Evolutionary conservation across 2,888 invertebrate species (phyloP).

Genomic region (Tiliacea aurago): DNA sequence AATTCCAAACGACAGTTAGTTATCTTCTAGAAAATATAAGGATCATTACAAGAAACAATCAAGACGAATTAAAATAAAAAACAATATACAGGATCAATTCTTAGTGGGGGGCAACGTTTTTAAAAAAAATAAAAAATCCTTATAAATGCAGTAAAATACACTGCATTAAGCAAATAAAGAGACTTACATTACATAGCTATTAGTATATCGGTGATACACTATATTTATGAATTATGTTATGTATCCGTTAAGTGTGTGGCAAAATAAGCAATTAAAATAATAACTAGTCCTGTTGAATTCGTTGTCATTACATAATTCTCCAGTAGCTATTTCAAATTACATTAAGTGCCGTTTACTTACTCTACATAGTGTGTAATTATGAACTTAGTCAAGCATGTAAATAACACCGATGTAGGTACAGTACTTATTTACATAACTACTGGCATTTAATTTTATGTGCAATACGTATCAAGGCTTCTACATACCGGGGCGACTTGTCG

Average conservation of each 20-base stretch:
- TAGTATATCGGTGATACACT: neutral
- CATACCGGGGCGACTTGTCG: too few relatives aligned
- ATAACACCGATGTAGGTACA: constrained; percentile 9
- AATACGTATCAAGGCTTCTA: constrained; percentile 20
- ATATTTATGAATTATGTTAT: neutral
- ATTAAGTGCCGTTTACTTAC: constrained; percentile 44
- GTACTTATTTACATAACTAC: constrained; percentile 26
- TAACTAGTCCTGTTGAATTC: constrained; percentile 28
- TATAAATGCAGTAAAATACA: neutral
- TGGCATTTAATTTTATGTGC: constrained; percentile 30
- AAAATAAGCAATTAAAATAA: constrained; percentile 50
- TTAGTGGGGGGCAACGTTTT: too few relatives aligned
- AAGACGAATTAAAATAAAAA: too few relatives aligned
- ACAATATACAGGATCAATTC: too few relatives aligned
- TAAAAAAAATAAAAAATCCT: too few relatives aligned
- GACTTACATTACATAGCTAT: neutral
- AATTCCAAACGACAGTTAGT: neutral
- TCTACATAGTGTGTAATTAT: constrained; percentile 36
- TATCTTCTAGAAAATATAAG: neutral
- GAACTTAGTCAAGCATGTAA: constrained; percentile 40
- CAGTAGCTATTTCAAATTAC: constrained; percentile 41
- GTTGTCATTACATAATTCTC: constrained; percentile 44
- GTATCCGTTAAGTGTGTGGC: neutral
- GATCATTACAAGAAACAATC: neutral
- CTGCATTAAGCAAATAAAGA: neutral